These are phyloP conservation scores for Nematolebias whitei DNA, from an alignment of 2,113 vertebrate species.

Conservation along the genomic window DNA sequence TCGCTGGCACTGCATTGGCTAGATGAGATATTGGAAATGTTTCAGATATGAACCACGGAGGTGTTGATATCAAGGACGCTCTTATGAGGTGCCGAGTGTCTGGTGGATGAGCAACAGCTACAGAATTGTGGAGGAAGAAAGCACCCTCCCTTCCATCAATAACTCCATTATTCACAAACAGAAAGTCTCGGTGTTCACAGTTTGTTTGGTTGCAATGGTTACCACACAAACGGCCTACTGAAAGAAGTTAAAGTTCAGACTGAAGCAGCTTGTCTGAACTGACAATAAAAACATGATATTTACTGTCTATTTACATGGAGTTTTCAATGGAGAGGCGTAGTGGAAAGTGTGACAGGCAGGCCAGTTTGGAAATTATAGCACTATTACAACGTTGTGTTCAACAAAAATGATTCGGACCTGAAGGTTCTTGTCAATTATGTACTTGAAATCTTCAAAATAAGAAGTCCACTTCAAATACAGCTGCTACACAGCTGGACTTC, in stretches of 20 bases:
- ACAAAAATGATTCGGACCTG: constrained; percentile 8
- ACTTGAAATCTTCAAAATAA: background rate
- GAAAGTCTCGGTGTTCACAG: constrained; percentile 28
- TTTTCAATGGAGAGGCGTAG: constrained; percentile 10
- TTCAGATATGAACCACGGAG: constrained; percentile 60
- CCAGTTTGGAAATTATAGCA: background rate
- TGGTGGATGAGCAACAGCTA: constrained; percentile 42
- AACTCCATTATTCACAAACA: constrained; percentile 9
- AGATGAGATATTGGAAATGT: constrained; percentile 58
- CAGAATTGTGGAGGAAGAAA: constrained; percentile 39
- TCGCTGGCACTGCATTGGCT: constrained; percentile 43
- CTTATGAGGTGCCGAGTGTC: constrained; percentile 59
- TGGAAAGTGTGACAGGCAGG: constrained; percentile 50
- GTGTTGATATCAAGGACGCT: constrained; percentile 65
- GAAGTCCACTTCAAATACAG: background rate
- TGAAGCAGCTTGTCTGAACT: constrained; percentile 25
- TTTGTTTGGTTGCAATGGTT: constrained; percentile 62
- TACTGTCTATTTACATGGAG: constrained; percentile 3
- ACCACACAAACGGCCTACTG: constrained; percentile 59
- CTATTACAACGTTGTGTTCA: background rate
- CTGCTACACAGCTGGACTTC: constrained; percentile 3
- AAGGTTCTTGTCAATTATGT: background rate
- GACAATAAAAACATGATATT: constrained; percentile 52
- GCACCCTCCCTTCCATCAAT: background rate
- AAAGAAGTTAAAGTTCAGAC: constrained; percentile 32